Percentiles rank a stretch among this genome's conserved stretches.
Evolutionary conservation across 2,797 vertebrate species (phyloP).

Genomic region (Acestrorhynchus altus): DNA sequence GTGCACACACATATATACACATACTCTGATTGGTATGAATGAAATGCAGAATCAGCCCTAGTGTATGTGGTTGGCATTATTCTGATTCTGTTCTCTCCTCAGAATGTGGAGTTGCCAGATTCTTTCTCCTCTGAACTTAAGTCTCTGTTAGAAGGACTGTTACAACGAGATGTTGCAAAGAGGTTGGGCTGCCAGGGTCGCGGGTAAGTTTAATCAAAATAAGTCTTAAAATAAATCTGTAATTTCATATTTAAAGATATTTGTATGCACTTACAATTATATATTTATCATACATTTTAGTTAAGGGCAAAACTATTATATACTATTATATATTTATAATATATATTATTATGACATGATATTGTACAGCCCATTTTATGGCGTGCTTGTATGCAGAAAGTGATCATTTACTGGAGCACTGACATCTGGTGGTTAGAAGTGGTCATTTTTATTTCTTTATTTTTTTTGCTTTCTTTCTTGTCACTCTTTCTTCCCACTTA

Average conservation of each 20-base stretch:
- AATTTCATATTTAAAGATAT: too few relatives aligned
- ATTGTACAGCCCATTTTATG: constrained; percentile 1
- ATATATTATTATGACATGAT: too few relatives aligned
- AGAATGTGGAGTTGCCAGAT: constrained; percentile 97
- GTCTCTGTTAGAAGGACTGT: constrained; percentile 90
- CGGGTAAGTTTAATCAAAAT: constrained; percentile 81
- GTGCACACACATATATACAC: too few relatives aligned
- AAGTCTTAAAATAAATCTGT: too few relatives aligned
- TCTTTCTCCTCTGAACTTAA: constrained; percentile 91
- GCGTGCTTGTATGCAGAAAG: constrained; percentile 22
- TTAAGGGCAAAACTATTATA: too few relatives aligned
- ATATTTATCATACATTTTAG: too few relatives aligned
- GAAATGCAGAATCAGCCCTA: background rate
- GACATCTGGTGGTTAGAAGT: constrained; percentile 40
- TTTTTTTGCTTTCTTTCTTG: background rate
- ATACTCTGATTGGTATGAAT: too few relatives aligned
- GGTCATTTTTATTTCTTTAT: constrained; percentile 13
- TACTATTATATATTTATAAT: too few relatives aligned
- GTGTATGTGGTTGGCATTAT: background rate
- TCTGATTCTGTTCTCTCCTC: background rate
- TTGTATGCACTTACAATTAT: too few relatives aligned
- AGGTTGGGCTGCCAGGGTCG: constrained; percentile 90
- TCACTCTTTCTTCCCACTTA: background rate
- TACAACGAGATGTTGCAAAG: constrained; percentile 90
- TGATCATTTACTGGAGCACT: constrained; percentile 28